phyloP scores from a whole-genome alignment of 2,113 vertebrate species.

The Oceanodroma tethys region DNA sequence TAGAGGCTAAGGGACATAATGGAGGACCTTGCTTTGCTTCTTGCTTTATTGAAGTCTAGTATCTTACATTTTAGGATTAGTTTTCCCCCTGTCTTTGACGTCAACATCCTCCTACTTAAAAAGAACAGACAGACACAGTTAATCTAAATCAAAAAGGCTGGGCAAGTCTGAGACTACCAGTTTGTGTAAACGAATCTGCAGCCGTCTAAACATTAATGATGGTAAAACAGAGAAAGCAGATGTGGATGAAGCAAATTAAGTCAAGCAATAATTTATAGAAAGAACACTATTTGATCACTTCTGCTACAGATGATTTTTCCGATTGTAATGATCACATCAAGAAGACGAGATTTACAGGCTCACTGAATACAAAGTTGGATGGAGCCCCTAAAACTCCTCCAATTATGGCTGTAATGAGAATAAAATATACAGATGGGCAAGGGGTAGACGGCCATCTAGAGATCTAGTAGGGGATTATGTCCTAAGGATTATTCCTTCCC shows the following conservation, averaged over 20 bases:
- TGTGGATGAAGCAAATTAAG: not conserved
- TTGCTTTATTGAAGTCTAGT: not conserved
- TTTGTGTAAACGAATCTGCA: not conserved
- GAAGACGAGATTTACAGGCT: not conserved
- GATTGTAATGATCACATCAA: not conserved
- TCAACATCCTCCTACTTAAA: not conserved
- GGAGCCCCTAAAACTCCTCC: not conserved
- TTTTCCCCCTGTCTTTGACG: not conserved
- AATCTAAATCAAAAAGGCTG: not conserved
- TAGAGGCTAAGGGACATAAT: not conserved
- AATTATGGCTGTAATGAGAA: not conserved
- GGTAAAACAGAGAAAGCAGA: not conserved
- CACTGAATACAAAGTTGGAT: not conserved
- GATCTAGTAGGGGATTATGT: not conserved
- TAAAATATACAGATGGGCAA: not conserved
- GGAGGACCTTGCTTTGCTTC: not conserved
- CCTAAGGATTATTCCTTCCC: not conserved
- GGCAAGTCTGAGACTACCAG: not conserved
- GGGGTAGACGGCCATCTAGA: not conserved
- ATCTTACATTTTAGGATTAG: not conserved
- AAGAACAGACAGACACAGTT: not conserved
- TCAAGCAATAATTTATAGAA: not conserved
- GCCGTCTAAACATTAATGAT: not conserved
- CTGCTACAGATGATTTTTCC: not conserved
- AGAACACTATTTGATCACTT: not conserved